Evolutionary conservation across 2,113 vertebrate genomes (phyloP), one percentile per base, ranked within the genome.

Genomic region (Dendropsophus ebraccatus): DNA sequence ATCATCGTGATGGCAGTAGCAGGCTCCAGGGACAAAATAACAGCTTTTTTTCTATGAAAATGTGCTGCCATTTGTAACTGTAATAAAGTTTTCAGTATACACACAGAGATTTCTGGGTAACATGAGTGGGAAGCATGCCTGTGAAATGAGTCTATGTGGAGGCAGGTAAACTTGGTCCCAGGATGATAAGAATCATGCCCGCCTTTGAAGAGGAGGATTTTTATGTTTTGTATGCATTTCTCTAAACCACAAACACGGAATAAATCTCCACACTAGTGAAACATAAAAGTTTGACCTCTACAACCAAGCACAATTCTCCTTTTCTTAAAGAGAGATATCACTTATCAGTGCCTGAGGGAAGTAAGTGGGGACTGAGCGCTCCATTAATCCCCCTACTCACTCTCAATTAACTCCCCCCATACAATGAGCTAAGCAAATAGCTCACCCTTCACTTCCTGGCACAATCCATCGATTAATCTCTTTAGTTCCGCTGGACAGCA

Each of bases 271-370:
- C 56, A 75, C 25, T 30, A 75, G 52, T 30, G 37, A 75, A 75
- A 81, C 78, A 56, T 56, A 83, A 73, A 65, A 77, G 45, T 60
- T 54, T 85, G 74, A 79, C 60, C 75, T 50, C 16, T 13, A 56
- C 32, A 56, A 23, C 60, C 56, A 5, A 58, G 50, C 32, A 80
- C 84, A 86, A 79, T 79, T 47, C 49, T 23, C 35, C 67, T 62
- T 76, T 85, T 65, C 32, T 87, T 65, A 56, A 81, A 58, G 52
- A 62, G 52, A 60, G 62, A 74, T 87, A 74, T 81, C 85, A 62
- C 77, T 87, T 81, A 87, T 87, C 78, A 74, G 78, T 19, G 85
- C 78, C 85, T 81, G 47, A 62, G 54, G 84, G 76, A 78, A 80
- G 80, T 80, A 58, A 69, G 74, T 62, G 62, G 32, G 74, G 67